Conservation (phyloP, 2,113 vertebrate genomes). For the Rhizomys pruinosus region DNA sequence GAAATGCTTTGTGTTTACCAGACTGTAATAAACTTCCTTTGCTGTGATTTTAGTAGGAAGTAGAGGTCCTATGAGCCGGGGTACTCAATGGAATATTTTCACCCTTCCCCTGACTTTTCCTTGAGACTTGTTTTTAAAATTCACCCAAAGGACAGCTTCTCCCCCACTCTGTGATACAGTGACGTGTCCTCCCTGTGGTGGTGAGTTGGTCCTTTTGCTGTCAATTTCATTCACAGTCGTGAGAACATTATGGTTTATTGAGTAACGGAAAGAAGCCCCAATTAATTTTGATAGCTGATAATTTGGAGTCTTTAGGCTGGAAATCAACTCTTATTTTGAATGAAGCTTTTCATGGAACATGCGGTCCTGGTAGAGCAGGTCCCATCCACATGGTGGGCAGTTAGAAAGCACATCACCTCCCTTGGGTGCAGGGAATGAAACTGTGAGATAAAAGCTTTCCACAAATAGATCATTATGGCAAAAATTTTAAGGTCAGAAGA, state of each 20-base stretch:
- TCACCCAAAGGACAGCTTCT: constrained; percentile 75
- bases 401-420: constrained; percentile 63
- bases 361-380: constrained; percentile 74
- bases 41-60: constrained; percentile 75
- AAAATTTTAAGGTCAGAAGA: constrained; percentile 68
- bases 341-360: constrained; percentile 52
- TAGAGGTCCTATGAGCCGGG: constrained; percentile 70
- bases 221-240: constrained; percentile 74
- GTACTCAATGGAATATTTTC: constrained; percentile 76
- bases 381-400: constrained; percentile 58
- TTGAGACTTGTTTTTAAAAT: constrained; percentile 75
- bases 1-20: constrained; percentile 36
- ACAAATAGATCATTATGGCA: constrained; percentile 67
- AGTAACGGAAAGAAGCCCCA: constrained; percentile 78
- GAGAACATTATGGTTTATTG: constrained; percentile 79
- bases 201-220: constrained; percentile 71
- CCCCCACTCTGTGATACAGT: constrained; percentile 22
- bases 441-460: constrained; percentile 65
- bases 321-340: constrained; percentile 74
- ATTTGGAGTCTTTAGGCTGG: constrained; percentile 68
- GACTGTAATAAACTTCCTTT: not conserved
- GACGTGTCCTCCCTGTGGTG: constrained; percentile 75
- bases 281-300: constrained; percentile 81
- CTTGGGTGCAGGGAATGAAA: constrained; percentile 67
- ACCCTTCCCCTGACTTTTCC: constrained; percentile 36